These are phyloP conservation scores for Thymelicus lineola DNA, from an alignment of 2,888 invertebrate genomes.

Conservation along the genomic window DNA sequence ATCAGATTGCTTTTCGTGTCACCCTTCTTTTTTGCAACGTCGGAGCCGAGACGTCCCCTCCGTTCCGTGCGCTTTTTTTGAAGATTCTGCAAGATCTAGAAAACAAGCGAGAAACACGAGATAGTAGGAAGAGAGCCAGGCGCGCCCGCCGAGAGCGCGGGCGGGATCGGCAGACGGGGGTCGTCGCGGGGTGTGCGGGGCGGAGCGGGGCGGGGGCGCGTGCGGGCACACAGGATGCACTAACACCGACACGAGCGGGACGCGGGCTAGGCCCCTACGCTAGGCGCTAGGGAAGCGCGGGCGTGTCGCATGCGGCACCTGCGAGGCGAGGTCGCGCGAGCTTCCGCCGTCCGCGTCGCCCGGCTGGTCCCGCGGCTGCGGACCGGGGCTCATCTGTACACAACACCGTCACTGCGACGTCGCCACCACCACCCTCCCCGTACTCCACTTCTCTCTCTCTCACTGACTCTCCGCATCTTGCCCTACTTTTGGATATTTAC, in stretches of 20 bases:
- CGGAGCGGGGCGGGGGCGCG: conserved; percentile 52
- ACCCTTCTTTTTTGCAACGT: conserved; percentile 96
- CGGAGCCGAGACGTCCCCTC: conserved; percentile 98
- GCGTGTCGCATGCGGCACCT: conserved; percentile 73
- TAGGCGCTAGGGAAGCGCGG: conserved; percentile 59
- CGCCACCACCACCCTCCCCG: conserved; percentile 73
- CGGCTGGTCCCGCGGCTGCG: conserved; percentile 79
- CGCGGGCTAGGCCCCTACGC: conserved; percentile 79
- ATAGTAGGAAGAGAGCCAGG: conserved; percentile 89
- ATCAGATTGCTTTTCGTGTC: conserved; percentile 98
- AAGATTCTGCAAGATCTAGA: conserved; percentile 99
- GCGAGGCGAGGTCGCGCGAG: conserved; percentile 80
- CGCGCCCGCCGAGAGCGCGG: conserved; percentile 75
- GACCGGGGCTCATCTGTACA: conserved; percentile 83
- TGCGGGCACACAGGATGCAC: conserved; percentile 63
- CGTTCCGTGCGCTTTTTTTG: conserved; percentile 99
- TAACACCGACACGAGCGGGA: conserved; percentile 76
- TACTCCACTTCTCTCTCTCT: conserved; percentile 78
- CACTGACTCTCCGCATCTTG: conserved; percentile 76
- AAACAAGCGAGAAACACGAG: conserved; percentile 95
- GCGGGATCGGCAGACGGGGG: conserved; percentile 64
- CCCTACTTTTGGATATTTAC: conserved; percentile 43
- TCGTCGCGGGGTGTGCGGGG: conserved; percentile 63
- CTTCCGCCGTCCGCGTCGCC: conserved; percentile 71
- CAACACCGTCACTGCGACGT: conserved; percentile 79